phyloP scores from a whole-genome alignment of 1,140 invertebrate genomes.

The Apis dorsata region DNA sequence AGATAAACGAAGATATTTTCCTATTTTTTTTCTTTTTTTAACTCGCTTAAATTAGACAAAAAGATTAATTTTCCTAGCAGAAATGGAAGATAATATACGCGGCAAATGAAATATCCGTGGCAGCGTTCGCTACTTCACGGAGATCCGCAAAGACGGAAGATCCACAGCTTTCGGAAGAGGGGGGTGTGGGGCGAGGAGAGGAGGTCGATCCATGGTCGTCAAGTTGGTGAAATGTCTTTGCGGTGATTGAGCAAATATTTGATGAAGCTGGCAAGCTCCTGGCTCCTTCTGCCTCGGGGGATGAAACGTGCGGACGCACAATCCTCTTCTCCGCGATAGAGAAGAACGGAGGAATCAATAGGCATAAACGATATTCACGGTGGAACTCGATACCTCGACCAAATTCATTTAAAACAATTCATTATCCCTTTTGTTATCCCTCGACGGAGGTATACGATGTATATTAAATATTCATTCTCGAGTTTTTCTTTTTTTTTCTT shows the following conservation, averaged over 20 bases:
- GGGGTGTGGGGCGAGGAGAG: constrained; percentile 65
- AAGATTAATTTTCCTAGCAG: background rate
- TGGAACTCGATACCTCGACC: background rate
- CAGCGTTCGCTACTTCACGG: constrained; percentile 54
- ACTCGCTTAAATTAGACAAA: background rate
- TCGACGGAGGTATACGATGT: background rate
- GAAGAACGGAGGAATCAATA: constrained; percentile 52
- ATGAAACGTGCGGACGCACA: constrained; percentile 51
- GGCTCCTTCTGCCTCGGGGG: constrained; percentile 59
- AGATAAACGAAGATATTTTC: no score
- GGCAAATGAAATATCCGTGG: constrained; percentile 36
- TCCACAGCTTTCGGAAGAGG: constrained; percentile 45
- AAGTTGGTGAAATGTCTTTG: constrained; percentile 77
- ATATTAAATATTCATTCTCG: no score
- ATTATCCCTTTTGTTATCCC: background rate
- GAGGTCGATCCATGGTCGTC: constrained; percentile 70
- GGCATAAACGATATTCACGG: constrained; percentile 36
- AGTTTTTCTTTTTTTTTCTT: no score
- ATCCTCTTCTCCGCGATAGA: constrained; percentile 46
- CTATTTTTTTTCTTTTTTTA: no score
- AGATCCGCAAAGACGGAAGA: constrained; percentile 15
- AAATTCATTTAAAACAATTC: constrained; percentile 28
- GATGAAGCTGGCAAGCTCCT: constrained; percentile 71
- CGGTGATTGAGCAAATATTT: constrained; percentile 80
- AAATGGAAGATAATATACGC: background rate